Evolutionary conservation across 2,797 vertebrate genomes (phyloP), one percentile per base, ranked within the genome.

Genomic region (Potorous gilbertii): DNA sequence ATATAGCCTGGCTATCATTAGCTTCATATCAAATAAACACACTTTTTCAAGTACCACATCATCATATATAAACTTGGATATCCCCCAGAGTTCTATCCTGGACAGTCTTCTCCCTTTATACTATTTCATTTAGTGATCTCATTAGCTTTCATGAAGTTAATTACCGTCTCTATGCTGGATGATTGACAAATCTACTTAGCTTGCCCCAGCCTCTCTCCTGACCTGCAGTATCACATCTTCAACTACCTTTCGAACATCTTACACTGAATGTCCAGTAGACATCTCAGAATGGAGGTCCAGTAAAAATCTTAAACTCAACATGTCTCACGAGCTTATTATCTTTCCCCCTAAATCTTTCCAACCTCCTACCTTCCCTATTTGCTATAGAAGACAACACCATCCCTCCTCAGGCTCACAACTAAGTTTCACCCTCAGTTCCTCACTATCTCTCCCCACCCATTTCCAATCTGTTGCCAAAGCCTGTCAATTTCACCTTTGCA

Each of bases 1-100:
- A 74, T 57, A 90, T 87, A 54, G 50, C 0, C 56, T 74, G 90
- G 94, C 95, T 90, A 0, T 96, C 96, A 95, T 54, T 94, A 31
- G 40, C 90, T 55, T 93, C 92, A 40, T 90, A 96, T 91, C 94
- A 89, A 56, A 89, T 40, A 40, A 92, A 81, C 40, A 13, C 90
- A 1, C 91, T 55, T 62, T 54, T 96, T 96, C 94, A 56, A 94
- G 94, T 24, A 24, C 40, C 18, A 81, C 21, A 81, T 18, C 6
- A 81, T 81, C 5, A 81, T 27, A 31, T 81, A 81, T 81, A 81
- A 46, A 81, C 21, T 81, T 81, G 40, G 74, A 46, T 81, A 21
- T 24, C 4, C 9, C 74, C 40, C 74, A 81, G 74, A 18, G n/a
- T 74, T 74, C 66, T 40, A 21, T 24, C 28, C 66, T 74, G 62